These are phyloP conservation scores for Todus mexicanus DNA, from an alignment of 2,797 vertebrate genomes.

Conservation along the genomic window DNA sequence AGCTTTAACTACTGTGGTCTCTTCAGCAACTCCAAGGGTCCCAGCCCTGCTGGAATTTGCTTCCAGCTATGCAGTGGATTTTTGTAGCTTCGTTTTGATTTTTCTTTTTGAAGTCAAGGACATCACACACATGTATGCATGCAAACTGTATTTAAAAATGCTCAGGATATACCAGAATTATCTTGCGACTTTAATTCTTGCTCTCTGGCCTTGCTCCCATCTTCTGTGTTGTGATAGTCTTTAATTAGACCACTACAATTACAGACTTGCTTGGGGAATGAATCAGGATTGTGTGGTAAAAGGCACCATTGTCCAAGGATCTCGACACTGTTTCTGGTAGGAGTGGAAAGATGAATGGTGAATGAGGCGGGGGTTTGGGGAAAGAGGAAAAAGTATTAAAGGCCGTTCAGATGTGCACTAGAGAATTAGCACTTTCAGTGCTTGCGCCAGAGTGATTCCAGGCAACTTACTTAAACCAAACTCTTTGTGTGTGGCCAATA, in stretches of 20 bases:
- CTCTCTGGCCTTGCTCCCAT: neutral
- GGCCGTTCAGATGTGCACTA: neutral
- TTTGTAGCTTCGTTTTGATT: neutral
- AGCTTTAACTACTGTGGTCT: neutral
- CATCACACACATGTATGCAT: neutral
- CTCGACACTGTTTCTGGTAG: slow-evolving; percentile 2
- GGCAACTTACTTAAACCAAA: neutral
- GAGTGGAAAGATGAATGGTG: neutral
- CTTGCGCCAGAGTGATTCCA: neutral
- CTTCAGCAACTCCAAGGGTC: neutral
- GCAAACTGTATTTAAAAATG: neutral
- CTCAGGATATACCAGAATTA: neutral
- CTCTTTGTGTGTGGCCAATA: neutral
- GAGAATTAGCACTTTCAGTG: neutral
- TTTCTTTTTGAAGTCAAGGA: neutral
- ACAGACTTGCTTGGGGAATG: slow-evolving; percentile 36
- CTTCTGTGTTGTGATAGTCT: slow-evolving; percentile 17
- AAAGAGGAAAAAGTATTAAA: neutral
- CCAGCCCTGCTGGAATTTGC: neutral
- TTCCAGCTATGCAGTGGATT: neutral
- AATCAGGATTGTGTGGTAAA: slow-evolving; percentile 46
- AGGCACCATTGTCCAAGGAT: slow-evolving; percentile 34
- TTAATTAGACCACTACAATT: slow-evolving; percentile 59
- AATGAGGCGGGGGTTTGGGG: neutral
- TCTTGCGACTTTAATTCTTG: slow-evolving; percentile 8